Conservation (phyloP, 2,797 vertebrate genomes). For the Trachops cirrhosus region DNA sequence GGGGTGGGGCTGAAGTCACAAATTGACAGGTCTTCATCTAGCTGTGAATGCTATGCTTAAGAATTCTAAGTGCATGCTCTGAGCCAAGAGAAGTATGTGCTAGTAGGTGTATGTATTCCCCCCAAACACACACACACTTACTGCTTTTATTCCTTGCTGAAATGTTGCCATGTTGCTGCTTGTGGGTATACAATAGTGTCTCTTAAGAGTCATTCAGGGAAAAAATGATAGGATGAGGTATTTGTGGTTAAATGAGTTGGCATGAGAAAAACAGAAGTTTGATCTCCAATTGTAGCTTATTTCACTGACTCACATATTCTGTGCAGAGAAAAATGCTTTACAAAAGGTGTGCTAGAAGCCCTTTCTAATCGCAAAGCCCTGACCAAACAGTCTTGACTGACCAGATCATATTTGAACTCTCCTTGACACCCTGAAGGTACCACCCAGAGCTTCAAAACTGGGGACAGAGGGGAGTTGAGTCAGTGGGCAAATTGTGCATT, state of each 20-base stretch:
- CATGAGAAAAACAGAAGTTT: neutral
- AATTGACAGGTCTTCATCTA: neutral
- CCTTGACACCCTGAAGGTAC: neutral
- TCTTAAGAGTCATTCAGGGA: neutral
- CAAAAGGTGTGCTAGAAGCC: neutral
- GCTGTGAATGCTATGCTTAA: neutral
- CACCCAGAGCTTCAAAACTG: neutral
- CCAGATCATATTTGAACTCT: too few relatives aligned
- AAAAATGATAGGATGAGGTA: neutral
- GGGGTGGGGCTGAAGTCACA: neutral
- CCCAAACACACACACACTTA: neutral
- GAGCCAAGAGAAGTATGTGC: neutral
- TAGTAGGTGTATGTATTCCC: accelerated
- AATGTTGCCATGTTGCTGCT: neutral
- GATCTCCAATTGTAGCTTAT: neutral
- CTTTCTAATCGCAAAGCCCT: neutral
- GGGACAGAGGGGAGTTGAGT: accelerated
- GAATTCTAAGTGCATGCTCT: neutral
- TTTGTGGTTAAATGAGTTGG: neutral
- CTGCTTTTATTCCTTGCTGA: neutral
- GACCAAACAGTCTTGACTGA: neutral
- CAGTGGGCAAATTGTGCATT: neutral
- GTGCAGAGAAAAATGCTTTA: neutral
- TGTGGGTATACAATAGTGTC: neutral
- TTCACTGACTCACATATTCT: neutral